phyloP scores from a whole-genome alignment of 1,140 invertebrate species.

The Macrosteles quadrilineatus region DNA sequence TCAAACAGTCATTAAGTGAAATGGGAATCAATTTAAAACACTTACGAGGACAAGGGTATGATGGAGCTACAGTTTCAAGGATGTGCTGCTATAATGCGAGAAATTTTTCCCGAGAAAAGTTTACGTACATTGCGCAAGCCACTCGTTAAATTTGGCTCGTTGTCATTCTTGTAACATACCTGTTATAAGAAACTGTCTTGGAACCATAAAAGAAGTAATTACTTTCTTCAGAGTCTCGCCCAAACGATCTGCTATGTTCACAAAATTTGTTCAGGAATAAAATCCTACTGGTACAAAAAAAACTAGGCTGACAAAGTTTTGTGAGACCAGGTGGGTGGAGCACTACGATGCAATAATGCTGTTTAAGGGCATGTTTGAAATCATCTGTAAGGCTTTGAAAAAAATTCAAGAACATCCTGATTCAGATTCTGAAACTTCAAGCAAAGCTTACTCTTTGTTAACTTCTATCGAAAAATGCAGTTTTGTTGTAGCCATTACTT shows the following conservation, averaged over 20 bases:
- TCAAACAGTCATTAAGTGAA: constrained; percentile 14
- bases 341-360: constrained; percentile 23
- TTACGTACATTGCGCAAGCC: constrained; percentile 31
- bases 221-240: constrained; percentile 26
- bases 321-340: constrained; percentile 36
- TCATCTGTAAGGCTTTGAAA: constrained; percentile 29
- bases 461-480: constrained; percentile 13
- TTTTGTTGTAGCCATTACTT: constrained; percentile 28
- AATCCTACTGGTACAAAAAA: constrained; percentile 24
- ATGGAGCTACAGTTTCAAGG: constrained; percentile 9
- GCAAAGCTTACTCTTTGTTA: constrained; percentile 21
- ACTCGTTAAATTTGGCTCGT: constrained; percentile 31
- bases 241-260: constrained; percentile 25
- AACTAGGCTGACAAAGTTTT: constrained; percentile 31
- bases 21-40: constrained; percentile 13
- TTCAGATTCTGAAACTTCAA: constrained; percentile 25
- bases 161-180: constrained; percentile 32
- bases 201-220: constrained; percentile 31
- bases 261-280: background rate
- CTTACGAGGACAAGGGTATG: constrained; percentile 4
- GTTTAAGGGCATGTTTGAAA: constrained; percentile 19
- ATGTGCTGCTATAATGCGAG: constrained; percentile 8
- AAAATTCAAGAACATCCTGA: constrained; percentile 26
- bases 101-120: constrained; percentile 18
- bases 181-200: constrained; percentile 32